Percentiles rank a stretch among this genome's conserved stretches.
Evolutionary conservation across 2,113 vertebrate species (phyloP).

Genomic region (Tyto alba): DNA sequence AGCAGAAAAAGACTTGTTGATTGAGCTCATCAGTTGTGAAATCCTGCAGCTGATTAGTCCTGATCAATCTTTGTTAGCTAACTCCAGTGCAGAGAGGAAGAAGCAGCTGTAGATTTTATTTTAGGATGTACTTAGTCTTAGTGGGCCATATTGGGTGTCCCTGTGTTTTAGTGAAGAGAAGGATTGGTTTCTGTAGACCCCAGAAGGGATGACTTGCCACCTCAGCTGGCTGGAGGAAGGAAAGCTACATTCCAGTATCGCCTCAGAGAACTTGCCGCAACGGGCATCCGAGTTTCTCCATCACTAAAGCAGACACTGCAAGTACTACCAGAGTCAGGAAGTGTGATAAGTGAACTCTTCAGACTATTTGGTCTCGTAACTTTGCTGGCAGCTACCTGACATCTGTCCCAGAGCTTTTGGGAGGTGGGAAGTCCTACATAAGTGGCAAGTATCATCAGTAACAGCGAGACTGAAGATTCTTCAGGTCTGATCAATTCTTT

Average conservation of each 20-base stretch:
- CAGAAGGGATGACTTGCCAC: background rate
- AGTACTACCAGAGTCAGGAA: background rate
- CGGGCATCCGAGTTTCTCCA: background rate
- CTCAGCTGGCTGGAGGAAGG: background rate
- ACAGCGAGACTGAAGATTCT: background rate
- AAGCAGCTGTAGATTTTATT: background rate
- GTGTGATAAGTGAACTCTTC: background rate
- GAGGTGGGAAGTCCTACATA: background rate
- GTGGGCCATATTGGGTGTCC: background rate
- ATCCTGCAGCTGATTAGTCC: background rate
- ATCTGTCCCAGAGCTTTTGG: background rate
- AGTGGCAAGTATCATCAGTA: background rate
- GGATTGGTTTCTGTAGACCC: background rate
- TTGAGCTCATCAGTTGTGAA: background rate
- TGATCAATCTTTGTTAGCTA: background rate
- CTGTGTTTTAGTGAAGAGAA: background rate
- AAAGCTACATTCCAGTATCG: fast-evolving
- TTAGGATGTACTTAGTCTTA: background rate
- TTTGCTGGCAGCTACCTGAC: background rate
- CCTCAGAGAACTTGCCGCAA: background rate
- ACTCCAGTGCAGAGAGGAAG: background rate
- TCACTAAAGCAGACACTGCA: background rate
- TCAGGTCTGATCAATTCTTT: background rate
- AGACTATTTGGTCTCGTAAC: background rate
- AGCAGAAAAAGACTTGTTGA: background rate